Base-by-base conservation (phyloP, 2,797 vertebrate species). In the Pseudochaenichthys georgianus region DNA sequence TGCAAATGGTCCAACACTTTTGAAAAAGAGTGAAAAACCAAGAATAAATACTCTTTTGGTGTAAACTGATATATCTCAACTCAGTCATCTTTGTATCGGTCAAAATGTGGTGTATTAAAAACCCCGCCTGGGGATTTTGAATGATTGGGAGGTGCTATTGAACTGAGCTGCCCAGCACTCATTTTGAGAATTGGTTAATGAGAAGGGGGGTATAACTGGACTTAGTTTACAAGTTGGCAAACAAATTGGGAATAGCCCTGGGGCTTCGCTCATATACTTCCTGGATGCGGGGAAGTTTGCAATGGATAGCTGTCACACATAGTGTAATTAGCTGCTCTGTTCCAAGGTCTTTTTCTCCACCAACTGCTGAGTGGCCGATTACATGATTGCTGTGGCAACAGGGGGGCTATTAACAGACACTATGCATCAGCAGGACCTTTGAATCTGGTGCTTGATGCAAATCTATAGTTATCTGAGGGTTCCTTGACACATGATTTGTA, bases 41-140 rank as follows among this genome's bases (percentile, higher is more conserved):
- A 92, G 91, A 96, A 95, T 95, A 96, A 95, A 96, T 92, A 92
- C 93, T 94, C 94, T 93, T 94, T 94, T 95, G 94, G 92, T 95
- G 87, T 95, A 94, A 93, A 85, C 55, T 89, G 57, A 83, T 70
- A 82, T 79, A 2, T 52, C 66, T 59, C 45, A 64, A 67, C 42
- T 70, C 77, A 70, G 70, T 89, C 50, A 10, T 91, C 75, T 85
- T 67, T 86, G 54, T 48, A 51, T 74, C 60, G 31, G 15, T 62
- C 66, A 46, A 4, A 45, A 38, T 64, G 13, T 23, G 15, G 3
- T 62, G 9, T 1, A 15, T 57, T n/a, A 9, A 9, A 23, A 57
- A 67, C 42, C 16, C 11, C 17, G 55, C 13, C 34, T 38, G 34
- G 19, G 60, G 46, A 51, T 59, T 66, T 48, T 74, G 28, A 89